Percentiles rank a stretch among this genome's conserved stretches.
These are phyloP conservation scores for Anthonomus grandis DNA, from an alignment of 1,140 invertebrate genomes.

Conservation along the genomic window DNA sequence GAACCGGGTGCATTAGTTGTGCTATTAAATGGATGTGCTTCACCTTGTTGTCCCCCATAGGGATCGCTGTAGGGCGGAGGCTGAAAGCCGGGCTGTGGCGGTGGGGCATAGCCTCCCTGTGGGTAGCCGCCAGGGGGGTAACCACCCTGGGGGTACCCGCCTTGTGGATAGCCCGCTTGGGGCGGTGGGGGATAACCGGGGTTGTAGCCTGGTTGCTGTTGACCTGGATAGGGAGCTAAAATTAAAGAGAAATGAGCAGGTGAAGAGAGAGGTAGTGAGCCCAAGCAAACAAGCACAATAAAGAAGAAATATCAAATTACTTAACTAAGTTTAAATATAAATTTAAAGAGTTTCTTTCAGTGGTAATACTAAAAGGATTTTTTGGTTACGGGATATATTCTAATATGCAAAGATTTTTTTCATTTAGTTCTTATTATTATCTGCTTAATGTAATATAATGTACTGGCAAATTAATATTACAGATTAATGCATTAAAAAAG, in stretches of 20 bases:
- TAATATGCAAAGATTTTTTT: too few species aligned
- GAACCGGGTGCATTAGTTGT: constrained; percentile 30
- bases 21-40: constrained; percentile 36
- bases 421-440: too few species aligned
- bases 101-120: constrained; percentile 50
- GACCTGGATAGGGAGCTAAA: constrained; percentile 20
- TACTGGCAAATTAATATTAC: too few species aligned
- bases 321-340: too few species aligned
- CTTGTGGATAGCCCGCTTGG: constrained; percentile 28
- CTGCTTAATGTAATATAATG: too few species aligned
- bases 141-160: constrained; percentile 46
- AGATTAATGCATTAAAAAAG: too few species aligned
- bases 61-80: constrained; percentile 24
- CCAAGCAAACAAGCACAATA: too few species aligned
- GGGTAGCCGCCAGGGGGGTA: constrained; percentile 33
- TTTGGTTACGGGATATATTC: too few species aligned
- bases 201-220: constrained; percentile 27
- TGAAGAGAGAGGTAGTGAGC: too few species aligned
- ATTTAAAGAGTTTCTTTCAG: too few species aligned
- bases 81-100: constrained; percentile 46
- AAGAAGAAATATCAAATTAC: too few species aligned
- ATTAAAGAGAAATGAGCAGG: background rate
- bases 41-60: constrained; percentile 32
- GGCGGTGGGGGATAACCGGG: constrained; percentile 29
- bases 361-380: too few species aligned